phyloP scores from a whole-genome alignment of 2,113 vertebrate genomes.

The Muntiacus muntjak region DNA sequence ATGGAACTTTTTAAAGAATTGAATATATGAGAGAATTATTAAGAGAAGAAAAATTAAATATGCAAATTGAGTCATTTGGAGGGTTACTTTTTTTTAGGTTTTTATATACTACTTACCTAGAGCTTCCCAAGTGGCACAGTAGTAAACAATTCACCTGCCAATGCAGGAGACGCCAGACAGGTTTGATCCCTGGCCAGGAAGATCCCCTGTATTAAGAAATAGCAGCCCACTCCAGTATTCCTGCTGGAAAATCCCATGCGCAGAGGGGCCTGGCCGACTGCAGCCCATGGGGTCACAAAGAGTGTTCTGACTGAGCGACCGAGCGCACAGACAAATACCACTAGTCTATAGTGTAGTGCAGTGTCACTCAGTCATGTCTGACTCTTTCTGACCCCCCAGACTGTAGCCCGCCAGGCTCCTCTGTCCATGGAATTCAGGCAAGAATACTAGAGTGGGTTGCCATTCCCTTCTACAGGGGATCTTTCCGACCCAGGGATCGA shows the following conservation, averaged over 20 bases:
- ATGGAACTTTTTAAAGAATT: background rate
- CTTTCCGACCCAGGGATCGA: background rate
- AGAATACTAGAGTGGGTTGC: background rate
- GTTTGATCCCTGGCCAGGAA: background rate
- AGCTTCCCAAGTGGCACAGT: background rate
- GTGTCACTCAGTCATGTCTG: background rate
- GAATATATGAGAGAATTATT: background rate
- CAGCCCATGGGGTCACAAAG: background rate
- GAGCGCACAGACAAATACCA: background rate
- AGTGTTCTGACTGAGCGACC: background rate
- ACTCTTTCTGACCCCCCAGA: background rate
- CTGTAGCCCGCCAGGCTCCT: background rate
- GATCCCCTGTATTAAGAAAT: background rate
- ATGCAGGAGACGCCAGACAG: background rate
- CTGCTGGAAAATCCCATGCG: background rate
- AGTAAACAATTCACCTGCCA: background rate
- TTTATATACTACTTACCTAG: background rate
- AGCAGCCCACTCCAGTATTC: background rate
- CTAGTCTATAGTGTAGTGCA: background rate
- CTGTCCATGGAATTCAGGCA: background rate
- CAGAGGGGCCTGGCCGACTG: background rate
- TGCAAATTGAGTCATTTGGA: background rate
- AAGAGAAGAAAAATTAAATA: background rate
- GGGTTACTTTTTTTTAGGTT: background rate
- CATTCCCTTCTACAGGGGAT: background rate